Base-by-base conservation (phyloP, 37 sponge, comb jelly and placozoan genomes). In the Ianthella basta region DNA sequence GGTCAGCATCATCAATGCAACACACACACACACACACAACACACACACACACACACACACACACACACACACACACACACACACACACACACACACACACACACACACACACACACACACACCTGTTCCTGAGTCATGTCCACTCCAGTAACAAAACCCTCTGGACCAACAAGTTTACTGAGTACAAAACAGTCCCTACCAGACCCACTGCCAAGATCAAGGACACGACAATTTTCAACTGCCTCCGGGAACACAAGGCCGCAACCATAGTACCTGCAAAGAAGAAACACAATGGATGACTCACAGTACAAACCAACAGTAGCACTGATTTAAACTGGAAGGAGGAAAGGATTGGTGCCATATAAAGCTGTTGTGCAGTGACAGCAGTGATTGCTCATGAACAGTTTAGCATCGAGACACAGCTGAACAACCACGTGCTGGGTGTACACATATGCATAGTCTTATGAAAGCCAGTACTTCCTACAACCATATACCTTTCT, bases 61-160 rank as follows among this genome's bases (percentile, higher is more conserved):
- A 56, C 59, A 56, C 59, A 56, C 59, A 56, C 59, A 56, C 59
- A 56, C 59, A 56, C 59, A 56, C 59, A 56, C 59, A 56, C 59
- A 56, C 59, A 56, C 18, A 56, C 15, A 19, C 15, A 56, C 16
- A 64, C 29, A 10, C 24, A n/a, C 81, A 94, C 91, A n/a, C n/a
- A n/a, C n/a, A n/a, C 59, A 19, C 15, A 19, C 15, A 56, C 18
- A 56, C 59, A 18, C 18, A 56, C 16, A 56, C 18, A 56, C 59
- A 56, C 59, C 87, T 95, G 95, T 84, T 95, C 95, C 36, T 86
- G 55, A 54, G 95, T 95, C 95, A 95, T 95, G 88, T 95, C 95
- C 16, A 95, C 87, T 24, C 95, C 95, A 27, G 84, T 84, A 2
- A 95, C 92, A 75, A 82, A 68, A 23, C 95, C 95, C 35, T 55